Base-by-base conservation (phyloP, 2,888 invertebrate species). In the Troides aeacus region DNA sequence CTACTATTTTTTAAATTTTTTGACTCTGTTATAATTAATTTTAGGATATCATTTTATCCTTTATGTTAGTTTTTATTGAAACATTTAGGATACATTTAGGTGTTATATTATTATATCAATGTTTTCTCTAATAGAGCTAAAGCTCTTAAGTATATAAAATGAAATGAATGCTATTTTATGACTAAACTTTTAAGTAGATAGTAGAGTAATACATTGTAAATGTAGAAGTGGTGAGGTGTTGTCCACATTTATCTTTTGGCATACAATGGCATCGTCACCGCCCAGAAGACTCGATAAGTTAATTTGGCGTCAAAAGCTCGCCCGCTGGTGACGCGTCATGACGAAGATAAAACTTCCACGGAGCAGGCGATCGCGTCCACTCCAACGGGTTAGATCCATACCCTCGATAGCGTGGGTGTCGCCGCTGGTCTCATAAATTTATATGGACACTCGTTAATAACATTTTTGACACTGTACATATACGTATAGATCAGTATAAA, bases 231-330 rank as follows among this genome's bases (percentile, higher is more conserved):
- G 53, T 15, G 7, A 18, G 57, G 57, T 23, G 62, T 24, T 39
- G 46, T 72, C 68, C 64, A 67, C 23, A 50, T 50, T 64, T 56
- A 50, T 67, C 67, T 7, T 60, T 57, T n/a, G 12, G 1, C n/a
- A 23, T 36, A 12, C 21, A 17, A 57, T 60, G 21, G 59, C 42
- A 60, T 64, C n/a, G 69, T 72, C 75, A 66, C 77, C 77, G 75
- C 74, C 77, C 77, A 77, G 74, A 71, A 72, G 70, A 76, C 76
- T 79, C 83, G 81, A 82, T 84, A 81, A 82, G 84, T 81, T 85
- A 86, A 87, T 86, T 83, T 78, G 80, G 81, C 85, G 84, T 86
- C 84, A 86, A 84, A 81, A 74, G 73, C 75, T 73, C 75, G 74
- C 73, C 76, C 78, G 75, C 73, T 79, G 71, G 68, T 58, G 59